Conservation (phyloP, 2,888 invertebrate species). For the Augiades crinisus region DNA sequence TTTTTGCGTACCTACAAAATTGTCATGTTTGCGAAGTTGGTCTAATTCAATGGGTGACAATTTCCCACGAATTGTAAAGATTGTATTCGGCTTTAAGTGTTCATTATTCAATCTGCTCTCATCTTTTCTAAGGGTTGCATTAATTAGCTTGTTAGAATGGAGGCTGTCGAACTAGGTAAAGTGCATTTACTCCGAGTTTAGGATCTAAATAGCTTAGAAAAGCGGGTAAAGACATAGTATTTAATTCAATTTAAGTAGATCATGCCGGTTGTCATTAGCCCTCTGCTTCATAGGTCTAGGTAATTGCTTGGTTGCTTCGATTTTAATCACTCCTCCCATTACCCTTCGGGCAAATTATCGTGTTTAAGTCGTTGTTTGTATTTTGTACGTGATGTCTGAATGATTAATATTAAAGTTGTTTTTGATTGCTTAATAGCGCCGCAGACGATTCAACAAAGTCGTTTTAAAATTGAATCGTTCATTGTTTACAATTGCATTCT, state of each 20-base stretch:
- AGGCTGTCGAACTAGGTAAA: conserved; percentile 19
- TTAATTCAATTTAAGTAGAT: conserved; percentile 36
- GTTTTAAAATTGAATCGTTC: conserved; percentile 34
- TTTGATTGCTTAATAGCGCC: conserved; percentile 64
- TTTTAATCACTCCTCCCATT: conserved; percentile 49
- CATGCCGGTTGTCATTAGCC: conserved; percentile 39
- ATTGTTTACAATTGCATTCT: conserved; percentile 13
- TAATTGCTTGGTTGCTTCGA: conserved; percentile 48
- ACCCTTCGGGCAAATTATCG: conserved; percentile 54
- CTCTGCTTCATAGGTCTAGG: conserved; percentile 35
- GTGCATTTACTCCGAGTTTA: conserved; percentile 16
- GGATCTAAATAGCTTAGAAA: conserved; percentile 8
- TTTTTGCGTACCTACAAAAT: conserved; percentile 40
- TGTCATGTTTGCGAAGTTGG: conserved; percentile 28
- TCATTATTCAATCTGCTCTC: conserved; percentile 1
- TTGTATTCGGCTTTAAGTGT: background rate
- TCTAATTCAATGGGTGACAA: conserved; percentile 14
- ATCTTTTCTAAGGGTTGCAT: background rate
- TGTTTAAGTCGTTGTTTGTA: conserved; percentile 60
- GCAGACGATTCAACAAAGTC: conserved; percentile 40
- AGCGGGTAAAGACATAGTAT: conserved; percentile 14
- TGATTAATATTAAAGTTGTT: conserved; percentile 60
- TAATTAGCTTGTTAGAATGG: conserved; percentile 2
- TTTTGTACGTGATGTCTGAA: conserved; percentile 52
- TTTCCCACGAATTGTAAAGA: conserved; percentile 17